Base-by-base conservation (phyloP, 2,797 vertebrate species). In the Neomorphus geoffroyi region DNA sequence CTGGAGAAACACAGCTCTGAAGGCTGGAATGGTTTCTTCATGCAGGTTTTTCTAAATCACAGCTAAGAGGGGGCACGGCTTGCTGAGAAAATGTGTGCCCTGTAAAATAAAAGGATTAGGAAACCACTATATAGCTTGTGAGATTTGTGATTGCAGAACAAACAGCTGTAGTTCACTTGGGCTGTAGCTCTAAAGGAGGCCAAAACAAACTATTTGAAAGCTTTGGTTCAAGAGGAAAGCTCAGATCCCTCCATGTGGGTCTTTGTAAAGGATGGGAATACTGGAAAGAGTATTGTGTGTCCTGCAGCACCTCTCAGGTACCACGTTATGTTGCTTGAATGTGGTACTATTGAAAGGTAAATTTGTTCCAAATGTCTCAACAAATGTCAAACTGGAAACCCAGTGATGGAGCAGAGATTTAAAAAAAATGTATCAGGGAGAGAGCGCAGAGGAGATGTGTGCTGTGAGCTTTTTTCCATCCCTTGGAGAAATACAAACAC, bases 51-150 rank as follows among this genome's bases (percentile, higher is more conserved):
- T 70, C 62, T 48, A 66, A 86, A 74, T 91, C 62, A 33, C n/a
- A 74, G 46, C 57, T 79, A 70, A 28, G 57, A 66, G 73, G 53
- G 51, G 57, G 67, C 66, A 65, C 0, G 7, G 37, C 71, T 88
- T 5, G 1, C 35, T 37, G 53, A 64, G 83, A 80, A 80, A 94
- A 60, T 50, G 71, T 46, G 61, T 91, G 80, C 77, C 80, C 84
- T 79, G 61, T 86, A 32, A 65, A 91, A 74, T 85, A 74, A 88
- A 93, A 86, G 51, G 80, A 88, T 93, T 91, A 93, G 56, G 56
- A 88, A 91, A 88, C 72, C 3, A 4, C 75, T 81, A 88, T 74
- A 86, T 43, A 81, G 80, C 71, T 88, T 74, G 80, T 41, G 41
- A 81, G 84, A 93, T 88, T 82, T 88, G 88, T 61, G 67, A 66